These are phyloP conservation scores for Drosophila kanekoi DNA, from an alignment of 2,888 invertebrate genomes.

Conservation along the genomic window DNA sequence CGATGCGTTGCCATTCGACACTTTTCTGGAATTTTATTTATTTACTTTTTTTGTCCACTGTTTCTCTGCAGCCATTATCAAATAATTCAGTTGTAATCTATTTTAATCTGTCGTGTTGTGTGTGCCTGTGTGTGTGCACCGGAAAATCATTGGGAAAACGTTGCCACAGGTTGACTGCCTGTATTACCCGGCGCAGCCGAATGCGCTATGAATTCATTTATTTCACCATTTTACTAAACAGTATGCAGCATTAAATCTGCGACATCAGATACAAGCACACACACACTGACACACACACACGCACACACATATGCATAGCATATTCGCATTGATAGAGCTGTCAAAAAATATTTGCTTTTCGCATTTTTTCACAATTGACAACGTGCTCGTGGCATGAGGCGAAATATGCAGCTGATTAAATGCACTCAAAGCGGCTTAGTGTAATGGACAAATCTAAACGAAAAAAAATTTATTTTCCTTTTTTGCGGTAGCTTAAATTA, in stretches of 20 bases:
- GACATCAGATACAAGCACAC: conserved; percentile 21
- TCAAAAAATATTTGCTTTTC: conserved; percentile 55
- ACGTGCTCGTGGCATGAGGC: background rate
- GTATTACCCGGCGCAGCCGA: conserved; percentile 5
- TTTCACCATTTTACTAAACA: conserved; percentile 72
- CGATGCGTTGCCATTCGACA: conserved; percentile 9
- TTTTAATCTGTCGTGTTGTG: conserved; percentile 59
- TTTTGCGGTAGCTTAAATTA: conserved; percentile 55
- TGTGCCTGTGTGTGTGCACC: conserved; percentile 12
- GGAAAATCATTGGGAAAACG: conserved; percentile 46
- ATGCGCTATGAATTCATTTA: conserved; percentile 55
- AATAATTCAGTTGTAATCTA: conserved; percentile 77
- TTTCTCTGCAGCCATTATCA: conserved; percentile 60
- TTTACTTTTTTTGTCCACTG: background rate
- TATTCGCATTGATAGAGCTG: conserved; percentile 59
- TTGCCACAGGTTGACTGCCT: conserved; percentile 37
- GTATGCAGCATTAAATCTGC: conserved; percentile 60
- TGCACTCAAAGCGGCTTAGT: conserved; percentile 73
- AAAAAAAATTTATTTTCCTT: conserved; percentile 9
- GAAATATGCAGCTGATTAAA: conserved; percentile 66
- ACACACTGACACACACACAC: conserved; percentile 5
- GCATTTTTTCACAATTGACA: conserved; percentile 24
- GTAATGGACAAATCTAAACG: conserved; percentile 59
- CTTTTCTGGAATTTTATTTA: background rate
- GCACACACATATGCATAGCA: conserved; percentile 11